phyloP scores from a whole-genome alignment of 2,888 invertebrate genomes.

The Agrotis ipsilon region DNA sequence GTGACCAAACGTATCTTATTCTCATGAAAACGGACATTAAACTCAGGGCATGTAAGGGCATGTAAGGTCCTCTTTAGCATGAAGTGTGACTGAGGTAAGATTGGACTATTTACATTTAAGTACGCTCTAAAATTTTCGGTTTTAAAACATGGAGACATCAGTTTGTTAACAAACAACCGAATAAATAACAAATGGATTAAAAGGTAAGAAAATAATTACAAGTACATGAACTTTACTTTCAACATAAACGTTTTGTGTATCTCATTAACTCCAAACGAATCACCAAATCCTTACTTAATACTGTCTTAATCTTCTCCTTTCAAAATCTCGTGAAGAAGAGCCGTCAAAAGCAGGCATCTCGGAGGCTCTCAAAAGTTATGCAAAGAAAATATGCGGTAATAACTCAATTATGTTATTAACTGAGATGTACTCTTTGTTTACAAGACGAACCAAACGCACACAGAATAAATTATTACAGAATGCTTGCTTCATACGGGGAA shows the following conservation, averaged over 20 bases:
- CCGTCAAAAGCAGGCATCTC: slow-evolving; percentile 33
- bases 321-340: slow-evolving; percentile 8
- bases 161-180: not conserved
- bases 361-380: slow-evolving; percentile 10
- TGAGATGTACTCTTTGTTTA: slow-evolving; percentile 50
- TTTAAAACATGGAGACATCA: not conserved
- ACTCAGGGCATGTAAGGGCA: too few species aligned
- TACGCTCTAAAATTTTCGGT: too few species aligned
- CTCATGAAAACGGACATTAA: too few species aligned
- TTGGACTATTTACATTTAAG: too few species aligned
- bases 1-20: too few species aligned
- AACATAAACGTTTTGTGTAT: not conserved
- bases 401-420: slow-evolving; percentile 57
- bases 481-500: accelerated
- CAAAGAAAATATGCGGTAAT: slow-evolving; percentile 48
- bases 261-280: slow-evolving; percentile 15
- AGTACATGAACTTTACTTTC: not conserved
- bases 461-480: not conserved
- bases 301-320: slow-evolving; percentile 5
- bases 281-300: slow-evolving; percentile 6
- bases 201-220: not conserved
- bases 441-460: slow-evolving; percentile 21
- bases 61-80: too few species aligned
- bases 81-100: too few species aligned
- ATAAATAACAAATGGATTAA: not conserved